Evolutionary conservation across 2,888 invertebrate genomes (phyloP).

Genomic region (Trimorus sp.): DNA sequence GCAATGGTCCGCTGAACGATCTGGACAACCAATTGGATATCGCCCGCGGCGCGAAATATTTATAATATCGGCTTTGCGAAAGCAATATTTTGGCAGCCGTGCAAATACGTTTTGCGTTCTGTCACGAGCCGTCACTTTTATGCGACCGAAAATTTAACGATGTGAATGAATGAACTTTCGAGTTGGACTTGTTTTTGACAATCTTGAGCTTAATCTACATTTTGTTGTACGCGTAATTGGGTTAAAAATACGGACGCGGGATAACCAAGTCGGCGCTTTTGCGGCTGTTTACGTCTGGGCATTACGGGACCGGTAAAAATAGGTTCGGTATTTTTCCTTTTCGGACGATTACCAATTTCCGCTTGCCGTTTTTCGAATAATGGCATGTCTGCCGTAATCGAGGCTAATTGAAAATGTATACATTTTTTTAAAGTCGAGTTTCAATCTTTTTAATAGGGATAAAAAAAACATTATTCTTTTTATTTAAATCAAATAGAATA

Average conservation of each 20-base stretch:
- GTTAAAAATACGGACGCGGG: conserved; percentile 43
- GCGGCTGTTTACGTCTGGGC: conserved; percentile 6
- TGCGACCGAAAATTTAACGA: conserved; percentile 48
- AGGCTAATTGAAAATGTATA: too few relatives aligned
- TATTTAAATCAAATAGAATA: too few relatives aligned
- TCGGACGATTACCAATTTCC: too few relatives aligned
- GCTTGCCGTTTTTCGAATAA: too few relatives aligned
- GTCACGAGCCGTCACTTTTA: conserved; percentile 50
- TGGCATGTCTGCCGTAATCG: too few relatives aligned
- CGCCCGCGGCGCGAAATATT: conserved; percentile 32
- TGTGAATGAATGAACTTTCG: conserved; percentile 55
- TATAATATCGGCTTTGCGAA: conserved; percentile 48
- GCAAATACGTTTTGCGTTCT: conserved; percentile 48
- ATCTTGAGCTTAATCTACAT: conserved; percentile 37
- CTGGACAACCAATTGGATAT: conserved; percentile 27
- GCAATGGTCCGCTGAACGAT: conserved; percentile 27
- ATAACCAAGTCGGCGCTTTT: conserved; percentile 24
- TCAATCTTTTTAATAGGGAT: too few relatives aligned
- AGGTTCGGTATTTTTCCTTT: background rate
- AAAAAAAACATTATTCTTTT: too few relatives aligned
- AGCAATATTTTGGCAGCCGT: conserved; percentile 47
- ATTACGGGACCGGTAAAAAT: conserved; percentile 5
- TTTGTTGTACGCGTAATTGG: conserved; percentile 34
- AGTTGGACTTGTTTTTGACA: conserved; percentile 46
- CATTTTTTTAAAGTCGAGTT: too few relatives aligned